Evolutionary conservation across 2,113 vertebrate species (phyloP), one percentile per base, ranked within the genome.

Genomic region (Brienomyrus longianalis): DNA sequence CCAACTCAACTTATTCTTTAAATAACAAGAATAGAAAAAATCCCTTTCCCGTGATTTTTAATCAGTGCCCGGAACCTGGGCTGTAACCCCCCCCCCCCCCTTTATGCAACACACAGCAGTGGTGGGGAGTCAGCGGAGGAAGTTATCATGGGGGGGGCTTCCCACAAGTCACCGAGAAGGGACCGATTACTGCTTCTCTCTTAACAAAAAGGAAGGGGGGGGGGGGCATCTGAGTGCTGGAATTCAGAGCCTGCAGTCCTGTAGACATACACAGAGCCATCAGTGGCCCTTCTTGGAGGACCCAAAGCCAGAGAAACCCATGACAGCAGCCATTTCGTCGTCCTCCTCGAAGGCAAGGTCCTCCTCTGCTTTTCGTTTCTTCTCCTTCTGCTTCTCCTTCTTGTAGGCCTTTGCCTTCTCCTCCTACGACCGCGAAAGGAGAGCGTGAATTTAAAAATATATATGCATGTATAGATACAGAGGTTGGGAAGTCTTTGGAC

Each of bases 351-450:
- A 97, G 2, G 97, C 96, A 92, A 98, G 93, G 56, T 99, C 98
- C 52, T 99, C 98, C 91, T 99, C 98, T 0, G 97, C 98, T 90
- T 97, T 96, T 31, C 98, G 95, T 90, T 99, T 99, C 94, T 98
- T 96, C 95, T 99, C 97, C 93, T 97, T 97, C 95, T 97, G 97
- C 92, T 99, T 99, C 94, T 99, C 97, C 93, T 99, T 99, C 94
- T 99, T 98, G 94, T 99, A 99, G 4, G 98, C 98, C 94, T 99
- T 99, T 39, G 97, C 98, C 92, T 99, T 99, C 94, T 99, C 98
- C 94, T 99, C 98, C 98, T 99, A 92, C 80, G 89, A 15, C 89
- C 86, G 48, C 77, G 6, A 50, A 54, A 9, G 13, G 21, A 89
- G 35, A 15, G 1, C 43, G 15, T 15, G 31, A 5, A 51, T 52